Evolutionary conservation across 1,140 invertebrate genomes (phyloP).

Genomic region (Carposina sasakii): DNA sequence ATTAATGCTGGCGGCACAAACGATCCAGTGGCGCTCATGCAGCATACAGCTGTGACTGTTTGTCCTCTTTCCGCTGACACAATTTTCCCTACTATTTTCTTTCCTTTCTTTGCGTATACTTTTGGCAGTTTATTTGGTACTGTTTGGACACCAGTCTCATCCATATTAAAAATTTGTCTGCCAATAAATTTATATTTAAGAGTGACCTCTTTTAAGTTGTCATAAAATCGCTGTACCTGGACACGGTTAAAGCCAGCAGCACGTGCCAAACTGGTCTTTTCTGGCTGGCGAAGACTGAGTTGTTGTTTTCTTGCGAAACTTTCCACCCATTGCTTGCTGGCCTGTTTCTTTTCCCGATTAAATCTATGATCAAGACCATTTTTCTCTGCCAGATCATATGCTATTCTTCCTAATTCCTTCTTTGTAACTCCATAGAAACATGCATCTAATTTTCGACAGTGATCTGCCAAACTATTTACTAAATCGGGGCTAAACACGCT

Average conservation of each 20-base stretch:
- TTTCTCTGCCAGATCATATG: background rate
- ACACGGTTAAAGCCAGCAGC: background rate
- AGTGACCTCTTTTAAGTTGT: background rate
- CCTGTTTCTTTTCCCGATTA: conserved; percentile 11
- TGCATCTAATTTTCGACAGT: background rate
- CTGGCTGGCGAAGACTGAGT: conserved; percentile 3
- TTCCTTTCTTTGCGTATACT: conserved; percentile 29
- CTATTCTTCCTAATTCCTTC: background rate
- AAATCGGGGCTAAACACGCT: background rate
- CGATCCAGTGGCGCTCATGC: conserved; percentile 26
- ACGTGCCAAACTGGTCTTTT: background rate
- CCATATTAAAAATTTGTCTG: conserved; percentile 36
- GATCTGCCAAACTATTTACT: background rate
- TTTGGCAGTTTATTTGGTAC: conserved; percentile 32
- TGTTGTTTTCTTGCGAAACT: conserved; percentile 22
- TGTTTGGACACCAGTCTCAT: conserved; percentile 37
- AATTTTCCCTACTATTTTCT: conserved; percentile 26
- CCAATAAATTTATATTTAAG: background rate
- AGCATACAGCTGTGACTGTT: conserved; percentile 28
- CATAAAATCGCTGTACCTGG: background rate
- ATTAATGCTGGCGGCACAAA: conserved; percentile 37
- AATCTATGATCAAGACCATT: background rate
- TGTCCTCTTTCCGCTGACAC: conserved; percentile 37
- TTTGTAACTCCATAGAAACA: background rate
- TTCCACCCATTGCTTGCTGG: conserved; percentile 29